These are phyloP conservation scores for Papilio xuthus DNA, from an alignment of 1,140 invertebrate species.

Conservation along the genomic window DNA sequence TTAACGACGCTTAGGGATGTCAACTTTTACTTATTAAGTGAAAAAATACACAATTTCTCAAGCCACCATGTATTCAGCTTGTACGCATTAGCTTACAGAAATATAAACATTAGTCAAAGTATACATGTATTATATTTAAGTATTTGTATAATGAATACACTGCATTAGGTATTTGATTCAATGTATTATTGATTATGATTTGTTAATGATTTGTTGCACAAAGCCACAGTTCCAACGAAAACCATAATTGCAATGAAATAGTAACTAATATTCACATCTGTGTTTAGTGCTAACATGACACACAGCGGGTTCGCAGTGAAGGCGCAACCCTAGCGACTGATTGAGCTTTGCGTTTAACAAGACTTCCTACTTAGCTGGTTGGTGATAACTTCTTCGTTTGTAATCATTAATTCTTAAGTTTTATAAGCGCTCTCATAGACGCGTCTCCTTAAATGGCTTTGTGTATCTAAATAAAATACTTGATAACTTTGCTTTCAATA, in stretches of 20 bases:
- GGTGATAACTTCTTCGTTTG: constrained; percentile 32
- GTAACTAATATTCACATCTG: background rate
- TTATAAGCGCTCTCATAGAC: constrained; percentile 17
- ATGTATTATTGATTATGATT: too few species aligned
- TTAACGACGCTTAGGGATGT: constrained; percentile 39
- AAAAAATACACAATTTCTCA: too few species aligned
- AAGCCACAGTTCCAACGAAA: too few species aligned
- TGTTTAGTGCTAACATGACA: too few species aligned
- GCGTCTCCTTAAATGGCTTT: background rate
- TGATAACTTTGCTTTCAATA: background rate
- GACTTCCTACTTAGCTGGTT: constrained; percentile 40
- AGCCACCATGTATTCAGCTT: too few species aligned
- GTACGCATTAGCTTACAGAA: too few species aligned
- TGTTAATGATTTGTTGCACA: too few species aligned
- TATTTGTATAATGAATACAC: too few species aligned
- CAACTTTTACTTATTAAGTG: background rate
- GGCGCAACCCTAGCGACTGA: constrained; percentile 27
- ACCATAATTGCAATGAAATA: too few species aligned
- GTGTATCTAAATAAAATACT: background rate
- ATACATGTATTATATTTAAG: too few species aligned
- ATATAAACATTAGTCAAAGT: too few species aligned
- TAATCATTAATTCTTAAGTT: constrained; percentile 32
- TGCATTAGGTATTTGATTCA: too few species aligned
- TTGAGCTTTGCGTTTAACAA: constrained; percentile 39
- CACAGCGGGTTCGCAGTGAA: background rate